Conservation (phyloP, 2,888 invertebrate genomes). For the Andrena dorsata region DNA sequence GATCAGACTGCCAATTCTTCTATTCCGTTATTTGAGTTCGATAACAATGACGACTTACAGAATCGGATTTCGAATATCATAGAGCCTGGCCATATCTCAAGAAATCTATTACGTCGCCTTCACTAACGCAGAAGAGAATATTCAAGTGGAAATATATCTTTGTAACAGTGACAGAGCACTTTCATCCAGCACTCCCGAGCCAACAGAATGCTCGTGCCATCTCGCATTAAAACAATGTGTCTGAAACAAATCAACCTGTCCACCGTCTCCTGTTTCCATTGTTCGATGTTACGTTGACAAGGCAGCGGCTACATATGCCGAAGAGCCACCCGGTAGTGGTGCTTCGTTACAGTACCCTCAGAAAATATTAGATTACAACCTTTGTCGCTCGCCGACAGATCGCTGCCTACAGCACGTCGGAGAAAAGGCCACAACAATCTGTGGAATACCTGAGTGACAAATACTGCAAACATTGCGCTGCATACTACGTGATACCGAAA, state of each 20-base stretch:
- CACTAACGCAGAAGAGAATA: too few relatives aligned
- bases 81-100: too few relatives aligned
- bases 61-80: too few relatives aligned
- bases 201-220: constrained; percentile 41
- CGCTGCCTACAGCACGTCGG: constrained; percentile 17
- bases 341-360: constrained; percentile 70
- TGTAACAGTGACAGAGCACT: constrained; percentile 12
- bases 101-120: too few relatives aligned
- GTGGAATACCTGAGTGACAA: neutral
- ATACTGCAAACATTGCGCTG: neutral
- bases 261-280: constrained; percentile 69
- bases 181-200: constrained; percentile 14
- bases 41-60: too few relatives aligned
- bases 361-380: constrained; percentile 82
- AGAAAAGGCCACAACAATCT: constrained; percentile 15
- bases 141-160: too few relatives aligned
- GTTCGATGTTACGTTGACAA: constrained; percentile 59
- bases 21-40: too few relatives aligned
- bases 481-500: neutral
- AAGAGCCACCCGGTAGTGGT: constrained; percentile 72
- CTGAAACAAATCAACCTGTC: constrained; percentile 64
- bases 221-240: constrained; percentile 56
- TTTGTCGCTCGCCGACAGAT: constrained; percentile 77
- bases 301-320: constrained; percentile 58
- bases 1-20: too few relatives aligned